phyloP scores from a whole-genome alignment of 2,113 vertebrate species.

The Hypomesus transpacificus region DNA sequence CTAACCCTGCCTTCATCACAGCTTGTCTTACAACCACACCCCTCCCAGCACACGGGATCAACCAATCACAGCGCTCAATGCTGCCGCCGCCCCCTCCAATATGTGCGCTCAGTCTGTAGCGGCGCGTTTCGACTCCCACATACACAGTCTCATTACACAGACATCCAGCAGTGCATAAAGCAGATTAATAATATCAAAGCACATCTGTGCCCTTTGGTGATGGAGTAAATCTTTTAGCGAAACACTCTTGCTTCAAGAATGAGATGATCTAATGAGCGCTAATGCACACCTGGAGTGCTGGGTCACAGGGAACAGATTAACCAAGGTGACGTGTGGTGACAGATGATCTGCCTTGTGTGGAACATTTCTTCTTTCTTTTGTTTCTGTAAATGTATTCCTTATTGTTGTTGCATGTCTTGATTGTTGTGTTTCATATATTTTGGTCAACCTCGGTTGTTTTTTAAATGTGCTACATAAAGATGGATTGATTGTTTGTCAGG shows the following conservation, averaged over 20 bases:
- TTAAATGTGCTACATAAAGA: not conserved
- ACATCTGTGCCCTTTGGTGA: conserved; percentile 49
- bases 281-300: conserved; percentile 47
- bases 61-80: conserved; percentile 30
- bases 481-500: not conserved
- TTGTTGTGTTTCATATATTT: not conserved
- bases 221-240: conserved; percentile 44
- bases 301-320: conserved; percentile 42
- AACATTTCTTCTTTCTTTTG: too few relatives aligned
- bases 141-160: conserved; percentile 46
- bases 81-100: conserved; percentile 4
- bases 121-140: conserved; percentile 22
- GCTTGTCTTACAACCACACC: not conserved
- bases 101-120: conserved; percentile 3
- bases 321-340: conserved; percentile 23
- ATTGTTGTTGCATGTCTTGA: too few relatives aligned
- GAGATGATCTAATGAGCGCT: conserved; percentile 50
- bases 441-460: too few relatives aligned
- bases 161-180: conserved; percentile 43
- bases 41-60: conserved; percentile 3
- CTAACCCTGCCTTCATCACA: conserved; percentile 10
- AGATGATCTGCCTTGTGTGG: too few relatives aligned
- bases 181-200: conserved; percentile 61
- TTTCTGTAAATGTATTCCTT: too few relatives aligned
- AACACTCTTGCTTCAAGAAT: conserved; percentile 44